Conservation (phyloP, 2,888 invertebrate genomes). For the Melanophora roralis region DNA sequence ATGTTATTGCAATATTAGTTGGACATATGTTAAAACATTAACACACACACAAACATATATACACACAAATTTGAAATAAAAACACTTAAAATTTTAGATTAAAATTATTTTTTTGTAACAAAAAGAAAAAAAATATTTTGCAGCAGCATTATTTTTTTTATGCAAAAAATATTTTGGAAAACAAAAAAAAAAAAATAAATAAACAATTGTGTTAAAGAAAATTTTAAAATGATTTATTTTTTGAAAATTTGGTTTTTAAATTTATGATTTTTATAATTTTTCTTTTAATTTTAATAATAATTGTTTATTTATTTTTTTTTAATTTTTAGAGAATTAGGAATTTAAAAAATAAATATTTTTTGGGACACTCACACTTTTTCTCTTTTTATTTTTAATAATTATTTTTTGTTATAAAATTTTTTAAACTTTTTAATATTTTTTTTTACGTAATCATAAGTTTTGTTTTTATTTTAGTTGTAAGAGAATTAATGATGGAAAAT, state of each 20-base stretch:
- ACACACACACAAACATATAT: slow-evolving; percentile 22
- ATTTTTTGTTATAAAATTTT: slow-evolving; percentile 13
- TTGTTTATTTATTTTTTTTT: slow-evolving; percentile 12
- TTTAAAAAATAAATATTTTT: too few species aligned
- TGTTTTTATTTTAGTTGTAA: not conserved
- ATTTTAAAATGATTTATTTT: not conserved
- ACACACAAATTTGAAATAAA: slow-evolving; percentile 72
- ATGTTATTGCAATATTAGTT: slow-evolving; percentile 48
- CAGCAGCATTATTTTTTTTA: slow-evolving; percentile 14
- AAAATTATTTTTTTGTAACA: slow-evolving; percentile 65
- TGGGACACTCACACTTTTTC: slow-evolving; percentile 65
- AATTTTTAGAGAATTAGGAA: too few species aligned
- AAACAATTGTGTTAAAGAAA: too few species aligned
- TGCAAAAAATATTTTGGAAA: not conserved
- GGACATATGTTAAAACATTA: slow-evolving; percentile 35
- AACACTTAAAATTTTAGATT: slow-evolving; percentile 76
- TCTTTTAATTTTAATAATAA: not conserved
- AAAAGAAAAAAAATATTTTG: slow-evolving; percentile 12
- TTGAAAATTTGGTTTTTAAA: not conserved
- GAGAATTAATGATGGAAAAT: too few species aligned
- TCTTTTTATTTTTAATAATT: not conserved
- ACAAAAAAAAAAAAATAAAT: slow-evolving; percentile 56
- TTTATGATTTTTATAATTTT: slow-evolving; percentile 64
- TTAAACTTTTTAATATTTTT: slow-evolving; percentile 15
- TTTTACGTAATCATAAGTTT: slow-evolving; percentile 47